Evolutionary conservation across 2,888 invertebrate genomes (phyloP), one percentile per base, ranked within the genome.

Genomic region (Tipula lateralis): DNA sequence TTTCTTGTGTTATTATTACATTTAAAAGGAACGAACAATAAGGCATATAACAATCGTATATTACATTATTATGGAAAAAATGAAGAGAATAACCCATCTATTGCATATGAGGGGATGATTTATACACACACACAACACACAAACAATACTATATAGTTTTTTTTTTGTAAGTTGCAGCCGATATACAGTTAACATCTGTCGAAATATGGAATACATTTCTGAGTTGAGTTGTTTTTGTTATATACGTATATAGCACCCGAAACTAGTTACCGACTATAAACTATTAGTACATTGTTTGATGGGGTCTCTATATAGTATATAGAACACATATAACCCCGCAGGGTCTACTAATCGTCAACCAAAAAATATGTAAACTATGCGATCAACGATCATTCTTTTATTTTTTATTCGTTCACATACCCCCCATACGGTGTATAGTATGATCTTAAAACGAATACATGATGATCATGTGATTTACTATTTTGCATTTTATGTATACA

Each of bases 21-120:
- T 66, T 66, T 66, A 66, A 66, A 66, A 66, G 66, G 66, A 66
- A 66, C 66, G 66, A 66, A 66, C 66, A 66, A 66, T 66, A 66
- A 19, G 66, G 66, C 24, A 66, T 66, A 66, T 24, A 66, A 66
- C 66, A 66, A 66, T 66, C 24, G 24, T 66, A 24, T 24, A 24
- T 66, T 66, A 66, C 66, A 24, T 66, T 3, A 66, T 66, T 24
- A 66, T 66, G 66, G 24, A 66, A 66, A 66, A 66, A 50, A 50
- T n/a, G n/a, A 44, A 44, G n/a, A 19, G 50, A 66, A 24, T 66
- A 66, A 66, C 66, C 66, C 66, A 66, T 66, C 66, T 66, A 66
- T 66, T 66, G 24, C 66, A 66, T 66, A 66, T 66, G 66, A 66
- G 66, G 66, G 66, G 66, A 66, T 66, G 66, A 66, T 66, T 66